Base-by-base conservation (phyloP, 2,888 invertebrate genomes). In the Lathronympha strigana region DNA sequence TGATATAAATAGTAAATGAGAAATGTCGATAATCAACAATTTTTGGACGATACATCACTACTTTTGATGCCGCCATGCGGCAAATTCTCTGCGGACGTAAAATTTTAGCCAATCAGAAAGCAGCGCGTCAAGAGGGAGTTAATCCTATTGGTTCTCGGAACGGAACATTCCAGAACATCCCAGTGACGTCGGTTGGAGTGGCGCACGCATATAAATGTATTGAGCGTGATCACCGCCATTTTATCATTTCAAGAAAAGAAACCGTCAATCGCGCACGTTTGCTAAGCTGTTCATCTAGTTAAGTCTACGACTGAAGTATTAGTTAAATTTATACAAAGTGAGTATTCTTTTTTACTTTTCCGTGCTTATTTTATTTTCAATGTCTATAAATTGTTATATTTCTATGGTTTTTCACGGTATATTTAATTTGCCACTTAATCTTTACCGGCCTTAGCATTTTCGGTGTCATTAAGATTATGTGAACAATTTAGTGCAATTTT, bases 181-280 rank as follows among this genome's bases (percentile, higher is more conserved):
- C 71, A 76, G 87, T 87, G 88, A 88, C 87, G 87, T 86, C 82
- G 69, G 63, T 69, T 77, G 79, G 83, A 80, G 82, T 78, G 74
- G 78, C 74, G 73, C 75, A 66, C 74, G 71, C 69, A 70, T 78
- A 74, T 84, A 85, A 79, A 86, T 72, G 81, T 75, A 80, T 73
- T 69, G 69, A 72, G 73, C 71, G 73, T 71, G 71, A 68, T 69
- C 72, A 69, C 69, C 83, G 82, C 83, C 85, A 84, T 83, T 79
- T 88, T 86, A 90, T 84, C 89, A 90, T 84, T 90, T 86, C 81
- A 76, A 80, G 80, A 83, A 80, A 79, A 83, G 88, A 88, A 87
- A 82, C 88, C 88, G 89, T 84, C 88, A 87, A 87, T 90, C 90
- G 90, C 86, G 90, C 91, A 90, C 90, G 67, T 84, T 86, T 86